Evolutionary conservation across 2,888 invertebrate species (phyloP), one percentile per base, ranked within the genome.

Genomic region (Nephrotoma flavescens): DNA sequence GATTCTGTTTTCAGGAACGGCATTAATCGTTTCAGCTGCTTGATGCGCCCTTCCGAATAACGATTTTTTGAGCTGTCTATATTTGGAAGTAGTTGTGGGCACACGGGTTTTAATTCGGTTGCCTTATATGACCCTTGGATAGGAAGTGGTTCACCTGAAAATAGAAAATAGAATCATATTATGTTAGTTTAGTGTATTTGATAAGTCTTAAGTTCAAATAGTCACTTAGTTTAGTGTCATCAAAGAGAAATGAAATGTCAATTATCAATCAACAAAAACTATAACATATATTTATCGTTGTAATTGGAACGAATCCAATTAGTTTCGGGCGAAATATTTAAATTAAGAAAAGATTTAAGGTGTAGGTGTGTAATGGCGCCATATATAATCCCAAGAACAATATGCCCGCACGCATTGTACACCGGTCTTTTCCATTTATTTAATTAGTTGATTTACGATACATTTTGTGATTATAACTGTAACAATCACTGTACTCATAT

Each of bases 71-170:
- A 89, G 41, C 93, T 94, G 88, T 93, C 94, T 89, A 94, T 92
- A 87, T 94, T 92, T 5, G 97, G 97, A 88, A 96, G 92, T 86
- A 94, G 93, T 92, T 98, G 98, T 0, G 97, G 97, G 91, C 98
- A 98, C 3, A 97, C 97, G 0, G 97, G 96, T 6, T 94, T 95
- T 88, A 96, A 95, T 87, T 92, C 93, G 15, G 94, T 94, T 5
- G 95, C 95, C 91, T 94, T 93, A 90, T 94, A 94, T 1, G 95
- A 92, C 0, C 94, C 95, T 6, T 94, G 92, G 97, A 97, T 97
- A 0, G 96, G 95, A 86, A 96, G 94, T 0, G 97, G 96, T 87
- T 95, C 95, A 83, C 95, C 94, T 92, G 93, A 6, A 84, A 84
- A 84, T 42, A 84, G 2, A 42, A 42, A 83, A 31, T 5, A 31